Percentiles rank a stretch among this genome's conserved stretches.
These are phyloP conservation scores for Sinodicranocentrus sp. DNA, from an alignment of 2,888 invertebrate species.

Conservation along the genomic window DNA sequence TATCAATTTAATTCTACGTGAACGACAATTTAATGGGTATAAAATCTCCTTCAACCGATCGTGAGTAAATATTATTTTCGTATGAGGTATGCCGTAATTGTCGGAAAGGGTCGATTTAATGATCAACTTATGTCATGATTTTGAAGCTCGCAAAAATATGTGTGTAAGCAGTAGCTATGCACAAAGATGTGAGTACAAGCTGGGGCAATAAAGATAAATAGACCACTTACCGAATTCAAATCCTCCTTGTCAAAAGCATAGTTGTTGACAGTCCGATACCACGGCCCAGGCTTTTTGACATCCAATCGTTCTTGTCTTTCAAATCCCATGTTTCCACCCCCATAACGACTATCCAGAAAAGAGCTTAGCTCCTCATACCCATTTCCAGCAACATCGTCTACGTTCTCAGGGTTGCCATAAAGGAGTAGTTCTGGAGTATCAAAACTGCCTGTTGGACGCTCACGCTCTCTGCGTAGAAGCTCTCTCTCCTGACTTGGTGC, in stretches of 20 bases:
- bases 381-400: conserved; percentile 52
- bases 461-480: conserved; percentile 30
- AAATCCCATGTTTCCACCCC: conserved; percentile 80
- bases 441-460: conserved; percentile 33
- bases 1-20: no score
- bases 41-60: no score
- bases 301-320: conserved; percentile 93
- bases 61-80: no score
- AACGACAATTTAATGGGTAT: no score
- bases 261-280: conserved; percentile 84
- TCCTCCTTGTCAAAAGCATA: conserved; percentile 79
- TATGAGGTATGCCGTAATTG: no score
- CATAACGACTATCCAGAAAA: conserved; percentile 37
- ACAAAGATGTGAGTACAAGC: no score
- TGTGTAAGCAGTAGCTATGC: no score
- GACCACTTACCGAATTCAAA: conserved; percentile 10
- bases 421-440: conserved; percentile 38
- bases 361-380: conserved; percentile 65
- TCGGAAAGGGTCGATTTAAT: no score
- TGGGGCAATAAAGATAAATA: no score
- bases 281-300: conserved; percentile 97
- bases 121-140: no score
- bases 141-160: no score
- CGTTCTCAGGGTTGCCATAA: conserved; percentile 47
- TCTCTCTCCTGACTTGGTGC: conserved; percentile 37